Base-by-base conservation (phyloP, 35 echinoderm and acorn worm species). In the Amphiura filiformis region DNA sequence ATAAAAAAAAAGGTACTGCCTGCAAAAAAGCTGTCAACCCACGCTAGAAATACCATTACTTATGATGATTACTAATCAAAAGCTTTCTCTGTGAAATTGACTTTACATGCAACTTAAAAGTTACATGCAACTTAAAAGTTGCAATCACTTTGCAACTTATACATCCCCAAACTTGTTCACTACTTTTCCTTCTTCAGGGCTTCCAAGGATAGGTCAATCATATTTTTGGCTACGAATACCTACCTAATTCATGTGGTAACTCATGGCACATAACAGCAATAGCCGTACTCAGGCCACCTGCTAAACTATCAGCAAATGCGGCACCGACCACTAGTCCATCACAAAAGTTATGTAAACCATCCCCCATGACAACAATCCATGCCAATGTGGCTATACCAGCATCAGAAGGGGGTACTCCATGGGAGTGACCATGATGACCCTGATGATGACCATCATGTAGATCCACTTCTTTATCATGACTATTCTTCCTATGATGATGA, bases 261-360 rank as follows among this genome's bases (percentile, higher is more conserved):
- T 98, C 96, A 85, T 98, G 96, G 84, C 93, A 98, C 90, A 98
- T 91, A 26, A 98, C 93, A 32, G 96, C 96, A 35, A 98, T 94
- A 0, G 93, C 38, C 34, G 96, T 98, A 36, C 93, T 94, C 5
- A 98, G 37, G n/a, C 96, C 96, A 0, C 93, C 96, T 0, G 90
- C 87, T 38, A 98, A 36, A 82, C 90, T 94, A 57, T 94, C 92
- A 13, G 93, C 90, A 84, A 94, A 98, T 13, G 96, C 96, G 1
- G 93, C 93, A 9, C 96, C 96, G 22, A 98, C 85, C 1, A 94
- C 90, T 1, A 98, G 90, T 18, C 96, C 96, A 87, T 98, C 96
- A 31, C 89, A 92, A 40, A 98, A 90, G 70, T 98, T 98, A 83
- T 98, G 96, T 84, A 98, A 33, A 1, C 93, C 92, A 78, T 94